Base-by-base conservation (phyloP, 1,140 invertebrate genomes). In the Tetranychus cinnabarinus region DNA sequence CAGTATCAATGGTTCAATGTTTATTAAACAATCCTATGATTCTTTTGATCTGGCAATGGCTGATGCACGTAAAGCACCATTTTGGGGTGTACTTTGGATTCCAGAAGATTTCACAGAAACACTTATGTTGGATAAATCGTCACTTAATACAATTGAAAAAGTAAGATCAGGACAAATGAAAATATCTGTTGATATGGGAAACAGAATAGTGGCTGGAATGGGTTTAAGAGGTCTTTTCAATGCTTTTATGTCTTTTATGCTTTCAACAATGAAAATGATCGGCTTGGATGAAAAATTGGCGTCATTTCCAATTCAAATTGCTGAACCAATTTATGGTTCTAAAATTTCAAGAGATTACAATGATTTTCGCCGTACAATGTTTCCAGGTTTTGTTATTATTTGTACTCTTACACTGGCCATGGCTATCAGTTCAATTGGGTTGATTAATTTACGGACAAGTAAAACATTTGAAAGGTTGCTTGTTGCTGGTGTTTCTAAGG, bases 331-430 rank as follows among this genome's bases (percentile, higher is more conserved):
- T 66, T 95, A 93, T 72, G 90, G 89, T 56, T 39, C 39, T 65
- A 78, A 85, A 66, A 2, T n/a, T 8, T 33, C n/a, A n/a, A 31
- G n/a, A 31, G 50, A 52, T 52, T 85, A 87, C n/a, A 87, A 84
- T 62, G 92, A 92, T 69, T 91, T 87, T 2, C 34, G 31, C 8
- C 85, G 92, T 72, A 95, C 61, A 23, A 61, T 64, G 15, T 55
- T 59, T 8, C 63, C 63, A 6, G 63, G 63, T 33, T 55, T 60
- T 5, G 37, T 64, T n/a, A 50, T 64, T 7, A 91, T 87, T n/a
- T 91, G 93, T 68, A 86, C 91, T 1, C 95, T 91, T 76, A 93
- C 93, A 78, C 78, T 95, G 73, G 88, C 90, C 34, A 87, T 92
- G 10, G 88, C 88, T 31, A 71, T 95, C 57, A 95, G 89, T 15